These are phyloP conservation scores for Tenthredo livida DNA, from an alignment of 2,888 invertebrate species.

Conservation along the genomic window DNA sequence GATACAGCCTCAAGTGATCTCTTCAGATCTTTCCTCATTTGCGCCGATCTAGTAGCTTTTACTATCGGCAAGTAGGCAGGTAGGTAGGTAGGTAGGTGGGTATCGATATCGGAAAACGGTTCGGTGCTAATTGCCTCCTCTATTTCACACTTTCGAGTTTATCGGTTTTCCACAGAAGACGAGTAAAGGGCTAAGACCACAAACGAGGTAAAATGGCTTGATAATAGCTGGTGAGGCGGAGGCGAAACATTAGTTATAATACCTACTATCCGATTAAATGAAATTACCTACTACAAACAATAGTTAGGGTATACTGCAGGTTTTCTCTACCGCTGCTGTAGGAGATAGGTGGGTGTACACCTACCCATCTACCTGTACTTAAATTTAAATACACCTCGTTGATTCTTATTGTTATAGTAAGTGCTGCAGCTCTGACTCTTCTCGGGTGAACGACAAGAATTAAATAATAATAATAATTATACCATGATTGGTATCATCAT, in stretches of 20 bases:
- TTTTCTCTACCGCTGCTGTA: background rate
- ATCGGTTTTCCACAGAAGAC: conserved; percentile 26
- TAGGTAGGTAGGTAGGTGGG: background rate
- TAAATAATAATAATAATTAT: background rate
- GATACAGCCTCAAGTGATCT: background rate
- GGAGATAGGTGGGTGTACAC: background rate
- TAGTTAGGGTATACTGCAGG: background rate
- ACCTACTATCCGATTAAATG: conserved; percentile 24
- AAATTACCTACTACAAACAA: conserved; percentile 25
- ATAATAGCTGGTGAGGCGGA: conserved; percentile 28
- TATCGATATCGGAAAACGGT: conserved; percentile 51
- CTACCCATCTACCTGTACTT: background rate
- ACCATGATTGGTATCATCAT: background rate
- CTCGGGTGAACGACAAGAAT: background rate
- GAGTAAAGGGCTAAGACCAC: conserved; percentile 11
- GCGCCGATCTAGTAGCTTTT: background rate
- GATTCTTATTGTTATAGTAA: conserved; percentile 18
- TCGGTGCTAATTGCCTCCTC: conserved; percentile 41
- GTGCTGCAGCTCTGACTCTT: background rate
- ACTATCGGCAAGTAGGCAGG: background rate
- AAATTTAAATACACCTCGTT: conserved; percentile 45
- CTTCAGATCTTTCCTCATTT: background rate
- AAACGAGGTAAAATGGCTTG: conserved; percentile 41
- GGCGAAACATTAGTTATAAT: conserved; percentile 6
- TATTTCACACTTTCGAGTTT: conserved; percentile 44